Conservation (phyloP, 2,113 vertebrate species). For the Coturnix japonica region DNA sequence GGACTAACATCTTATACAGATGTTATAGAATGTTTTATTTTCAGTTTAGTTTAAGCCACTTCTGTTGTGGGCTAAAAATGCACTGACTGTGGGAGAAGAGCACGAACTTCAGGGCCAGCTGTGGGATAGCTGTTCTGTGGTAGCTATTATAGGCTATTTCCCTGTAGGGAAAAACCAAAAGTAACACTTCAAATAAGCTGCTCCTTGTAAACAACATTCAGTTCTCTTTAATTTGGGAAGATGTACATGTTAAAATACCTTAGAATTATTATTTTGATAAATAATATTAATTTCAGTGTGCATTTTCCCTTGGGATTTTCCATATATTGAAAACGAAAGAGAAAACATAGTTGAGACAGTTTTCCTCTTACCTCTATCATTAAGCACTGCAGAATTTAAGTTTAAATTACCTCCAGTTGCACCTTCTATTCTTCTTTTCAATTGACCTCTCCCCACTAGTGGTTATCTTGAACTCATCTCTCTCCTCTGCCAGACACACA, state of each 20-base stretch:
- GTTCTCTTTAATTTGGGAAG: constrained; percentile 28
- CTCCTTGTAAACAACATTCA: neutral
- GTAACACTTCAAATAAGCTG: constrained; percentile 6
- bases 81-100: neutral
- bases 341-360: neutral
- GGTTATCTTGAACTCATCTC: constrained; percentile 48
- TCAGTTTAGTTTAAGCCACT: neutral
- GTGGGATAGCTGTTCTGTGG: constrained; percentile 6
- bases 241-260: constrained; percentile 17
- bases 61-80: neutral
- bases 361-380: constrained; percentile 32
- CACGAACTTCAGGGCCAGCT: neutral
- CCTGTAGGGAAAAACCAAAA: neutral
- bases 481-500: neutral
- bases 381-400: constrained; percentile 39
- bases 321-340: neutral
- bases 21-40: neutral
- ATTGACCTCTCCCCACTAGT: constrained; percentile 16
- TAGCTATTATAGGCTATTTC: neutral
- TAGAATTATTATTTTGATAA: constrained; percentile 10
- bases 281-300: neutral
- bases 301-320: constrained; percentile 37
- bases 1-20: neutral
- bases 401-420: constrained; percentile 31
- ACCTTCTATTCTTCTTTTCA: constrained; percentile 24